Evolutionary conservation across 2,113 vertebrate species (phyloP).

Genomic region (Trochalopteron elliotii): DNA sequence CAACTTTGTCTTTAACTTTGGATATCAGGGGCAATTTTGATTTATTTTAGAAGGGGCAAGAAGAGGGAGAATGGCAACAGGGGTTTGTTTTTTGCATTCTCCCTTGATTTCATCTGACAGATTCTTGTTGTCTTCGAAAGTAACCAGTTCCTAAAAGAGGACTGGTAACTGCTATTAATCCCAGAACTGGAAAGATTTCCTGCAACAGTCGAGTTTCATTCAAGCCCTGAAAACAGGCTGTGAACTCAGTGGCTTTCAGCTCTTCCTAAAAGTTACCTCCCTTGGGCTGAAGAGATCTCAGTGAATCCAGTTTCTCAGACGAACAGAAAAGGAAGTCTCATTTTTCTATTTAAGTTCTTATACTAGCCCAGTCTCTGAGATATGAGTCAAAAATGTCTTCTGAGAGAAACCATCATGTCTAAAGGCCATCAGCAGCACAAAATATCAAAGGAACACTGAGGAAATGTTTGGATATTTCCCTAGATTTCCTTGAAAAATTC

Average conservation of each 20-base stretch:
- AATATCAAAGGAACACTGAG: constrained; percentile 25
- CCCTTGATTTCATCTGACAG: neutral
- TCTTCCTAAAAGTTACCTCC: neutral
- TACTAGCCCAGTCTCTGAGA: neutral
- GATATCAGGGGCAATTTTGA: neutral
- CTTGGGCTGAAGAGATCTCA: neutral
- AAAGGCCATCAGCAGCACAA: neutral
- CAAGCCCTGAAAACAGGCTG: neutral
- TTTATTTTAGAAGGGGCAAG: neutral
- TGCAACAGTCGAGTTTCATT: neutral
- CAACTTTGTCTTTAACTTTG: neutral
- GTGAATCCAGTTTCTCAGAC: neutral
- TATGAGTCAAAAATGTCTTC: neutral
- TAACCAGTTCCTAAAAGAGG: neutral
- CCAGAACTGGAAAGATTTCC: neutral
- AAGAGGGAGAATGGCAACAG: neutral
- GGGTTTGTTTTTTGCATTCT: neutral
- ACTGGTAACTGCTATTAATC: neutral
- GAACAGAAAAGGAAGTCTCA: neutral
- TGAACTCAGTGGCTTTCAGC: neutral
- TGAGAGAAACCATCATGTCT: neutral
- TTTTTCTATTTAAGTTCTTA: neutral
- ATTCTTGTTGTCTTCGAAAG: neutral
- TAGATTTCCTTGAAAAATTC: constrained; percentile 43
- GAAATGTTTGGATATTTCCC: constrained; percentile 28